Conservation (phyloP, 2,113 vertebrate genomes). For the Gorsachius goisagi region DNA sequence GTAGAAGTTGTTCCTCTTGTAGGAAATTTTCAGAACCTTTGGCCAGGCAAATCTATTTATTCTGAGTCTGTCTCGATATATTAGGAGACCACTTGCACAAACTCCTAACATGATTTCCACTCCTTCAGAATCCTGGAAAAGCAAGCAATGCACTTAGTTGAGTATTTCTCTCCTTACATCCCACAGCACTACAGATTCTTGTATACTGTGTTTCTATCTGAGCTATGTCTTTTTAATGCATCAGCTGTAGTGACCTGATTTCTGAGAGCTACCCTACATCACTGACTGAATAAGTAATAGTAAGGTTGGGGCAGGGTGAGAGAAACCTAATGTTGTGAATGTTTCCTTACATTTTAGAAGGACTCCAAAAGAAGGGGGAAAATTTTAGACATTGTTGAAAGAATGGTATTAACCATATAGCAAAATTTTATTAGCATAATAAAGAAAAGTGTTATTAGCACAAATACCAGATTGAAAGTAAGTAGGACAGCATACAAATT, state of each 20-base stretch:
- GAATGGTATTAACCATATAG: neutral
- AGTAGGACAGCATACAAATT: neutral
- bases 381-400: neutral
- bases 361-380: neutral
- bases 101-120: conserved; percentile 98
- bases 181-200: neutral
- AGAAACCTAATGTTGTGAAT: neutral
- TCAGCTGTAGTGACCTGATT: conserved; percentile 34
- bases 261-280: neutral
- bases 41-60: conserved; percentile 99
- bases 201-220: neutral
- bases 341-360: neutral
- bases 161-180: neutral
- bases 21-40: conserved; percentile 98
- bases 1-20: conserved; percentile 99
- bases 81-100: conserved; percentile 92
- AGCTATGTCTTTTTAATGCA: neutral
- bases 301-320: neutral
- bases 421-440: neutral
- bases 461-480: neutral
- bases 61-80: conserved; percentile 93
- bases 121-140: conserved; percentile 91
- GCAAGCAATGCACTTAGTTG: neutral
- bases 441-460: neutral
- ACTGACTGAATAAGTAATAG: neutral